These are phyloP conservation scores for Pocillopora verrucosa DNA, from an alignment of 64 coral and sea anemone genomes.

Conservation along the genomic window DNA sequence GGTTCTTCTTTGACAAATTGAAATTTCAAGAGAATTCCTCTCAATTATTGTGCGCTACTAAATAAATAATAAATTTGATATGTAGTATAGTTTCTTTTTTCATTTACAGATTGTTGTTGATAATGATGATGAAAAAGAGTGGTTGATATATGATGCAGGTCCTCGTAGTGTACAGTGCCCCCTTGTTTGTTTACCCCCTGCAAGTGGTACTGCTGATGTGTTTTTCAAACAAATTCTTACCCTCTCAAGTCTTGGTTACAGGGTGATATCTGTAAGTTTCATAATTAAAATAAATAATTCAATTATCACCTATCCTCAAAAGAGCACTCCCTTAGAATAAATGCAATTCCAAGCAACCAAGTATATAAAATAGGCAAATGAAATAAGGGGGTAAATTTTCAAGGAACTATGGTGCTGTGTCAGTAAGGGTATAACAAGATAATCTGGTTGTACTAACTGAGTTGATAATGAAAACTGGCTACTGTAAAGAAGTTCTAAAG, in stretches of 20 bases:
- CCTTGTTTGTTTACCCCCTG: conserved; percentile 91
- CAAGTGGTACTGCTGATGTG: conserved; percentile 95
- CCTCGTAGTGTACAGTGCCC: conserved; percentile 81
- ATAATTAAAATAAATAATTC: not conserved
- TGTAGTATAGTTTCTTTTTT: not conserved
- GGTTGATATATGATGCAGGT: conserved; percentile 96
- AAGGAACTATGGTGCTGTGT: too few species aligned
- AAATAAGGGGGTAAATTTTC: too few species aligned
- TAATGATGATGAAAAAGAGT: conserved; percentile 77
- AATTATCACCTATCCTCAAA: not conserved
- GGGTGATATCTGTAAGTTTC: conserved; percentile 91
- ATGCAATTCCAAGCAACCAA: too few species aligned
- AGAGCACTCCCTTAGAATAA: too few species aligned
- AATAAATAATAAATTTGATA: not conserved
- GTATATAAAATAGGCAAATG: too few species aligned
- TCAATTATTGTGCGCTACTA: not conserved
- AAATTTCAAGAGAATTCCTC: too few species aligned
- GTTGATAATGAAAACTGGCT: too few species aligned
- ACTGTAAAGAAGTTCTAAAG: too few species aligned
- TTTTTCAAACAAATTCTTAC: conserved; percentile 98
- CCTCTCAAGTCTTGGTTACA: conserved; percentile 87
- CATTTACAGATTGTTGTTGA: conserved; percentile 86
- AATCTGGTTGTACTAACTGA: too few species aligned
- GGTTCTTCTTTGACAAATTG: too few species aligned
- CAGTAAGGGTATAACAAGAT: too few species aligned